Base-by-base conservation (phyloP, 2,113 vertebrate genomes). In the Chamaea fasciata region DNA sequence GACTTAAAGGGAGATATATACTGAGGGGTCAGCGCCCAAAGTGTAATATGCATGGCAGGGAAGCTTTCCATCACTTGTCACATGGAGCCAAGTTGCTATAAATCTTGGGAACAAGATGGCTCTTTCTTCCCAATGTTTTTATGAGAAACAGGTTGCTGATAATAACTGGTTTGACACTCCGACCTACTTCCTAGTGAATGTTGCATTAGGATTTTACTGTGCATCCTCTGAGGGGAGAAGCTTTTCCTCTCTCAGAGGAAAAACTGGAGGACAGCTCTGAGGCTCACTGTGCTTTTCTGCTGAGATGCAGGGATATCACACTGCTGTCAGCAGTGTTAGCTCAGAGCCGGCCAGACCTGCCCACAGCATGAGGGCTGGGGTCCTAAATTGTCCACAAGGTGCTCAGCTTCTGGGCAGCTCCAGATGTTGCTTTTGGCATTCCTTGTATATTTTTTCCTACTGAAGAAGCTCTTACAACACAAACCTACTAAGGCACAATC, bases 61-160 rank as follows among this genome's bases (percentile, higher is more conserved):
- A 96, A 97, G 92, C 92, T 94, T 97, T 96, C 95, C 95, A 95
- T 97, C 96, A 94, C 88, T 62, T 95, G 90, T 93, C 93, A 90
- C 33, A 78, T 5, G 62, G 60, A 97, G 83, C 94, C 94, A 89
- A 82, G 93, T 96, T 94, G 92, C 92, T 89, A 84, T 93, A 96
- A 94, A 96, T 96, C 96, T 96, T 89, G 82, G 85, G 86, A 96
- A 94, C 80, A 76, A 92, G 94, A 94, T 46, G 68, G 10, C 79
- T 97, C 96, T 96, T 89, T 78, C 90, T 92, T 90, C 69, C 13
- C 44, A 84, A 52, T 89, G 92, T 96, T 96, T 96, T 97, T 92
- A 93, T 95, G 90, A 96, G 94, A 95, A 97, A 95, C 95, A 94
- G 90, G 90, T 96, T 96, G 94, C 92, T 89, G 96, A 96, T 97